These are phyloP conservation scores for Crossocerus cetratus DNA, from an alignment of 2,888 invertebrate genomes.

Conservation along the genomic window DNA sequence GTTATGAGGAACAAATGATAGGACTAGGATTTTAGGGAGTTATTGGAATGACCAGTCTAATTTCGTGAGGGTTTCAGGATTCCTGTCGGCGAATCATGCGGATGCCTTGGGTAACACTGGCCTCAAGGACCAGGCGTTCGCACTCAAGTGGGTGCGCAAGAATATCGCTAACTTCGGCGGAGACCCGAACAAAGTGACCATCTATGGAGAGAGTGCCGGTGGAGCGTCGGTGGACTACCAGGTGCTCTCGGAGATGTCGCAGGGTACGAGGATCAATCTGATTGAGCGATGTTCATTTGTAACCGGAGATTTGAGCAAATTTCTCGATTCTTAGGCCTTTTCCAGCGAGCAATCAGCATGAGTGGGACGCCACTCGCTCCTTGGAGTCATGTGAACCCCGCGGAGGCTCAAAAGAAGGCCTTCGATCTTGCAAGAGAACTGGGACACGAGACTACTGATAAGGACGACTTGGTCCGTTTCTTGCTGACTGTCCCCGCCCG, in stretches of 20 bases:
- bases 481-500: constrained; percentile 39
- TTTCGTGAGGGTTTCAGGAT: constrained; percentile 63
- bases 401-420: constrained; percentile 62
- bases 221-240: constrained; percentile 73
- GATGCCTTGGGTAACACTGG: constrained; percentile 84
- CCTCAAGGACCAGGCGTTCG: constrained; percentile 84
- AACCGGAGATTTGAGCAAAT: neutral
- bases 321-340: constrained; percentile 74
- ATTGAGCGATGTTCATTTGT: neutral
- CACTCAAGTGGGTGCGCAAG: constrained; percentile 82
- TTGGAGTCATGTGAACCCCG: constrained; percentile 75
- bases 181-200: constrained; percentile 82
- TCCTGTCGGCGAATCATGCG: constrained; percentile 83
- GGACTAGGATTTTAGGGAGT: no score
- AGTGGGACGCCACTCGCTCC: constrained; percentile 78
- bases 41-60: neutral
- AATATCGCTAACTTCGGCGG: constrained; percentile 85
- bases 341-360: constrained; percentile 79
- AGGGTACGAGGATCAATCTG: constrained; percentile 44
- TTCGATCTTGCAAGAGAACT: constrained; percentile 71
- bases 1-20: neutral
- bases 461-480: constrained; percentile 40
- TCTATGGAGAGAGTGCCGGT: constrained; percentile 85
- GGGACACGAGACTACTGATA: constrained; percentile 11
- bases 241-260: constrained; percentile 20